Base-by-base conservation (phyloP, 1,140 invertebrate species). In the Drosophila serrata region DNA sequence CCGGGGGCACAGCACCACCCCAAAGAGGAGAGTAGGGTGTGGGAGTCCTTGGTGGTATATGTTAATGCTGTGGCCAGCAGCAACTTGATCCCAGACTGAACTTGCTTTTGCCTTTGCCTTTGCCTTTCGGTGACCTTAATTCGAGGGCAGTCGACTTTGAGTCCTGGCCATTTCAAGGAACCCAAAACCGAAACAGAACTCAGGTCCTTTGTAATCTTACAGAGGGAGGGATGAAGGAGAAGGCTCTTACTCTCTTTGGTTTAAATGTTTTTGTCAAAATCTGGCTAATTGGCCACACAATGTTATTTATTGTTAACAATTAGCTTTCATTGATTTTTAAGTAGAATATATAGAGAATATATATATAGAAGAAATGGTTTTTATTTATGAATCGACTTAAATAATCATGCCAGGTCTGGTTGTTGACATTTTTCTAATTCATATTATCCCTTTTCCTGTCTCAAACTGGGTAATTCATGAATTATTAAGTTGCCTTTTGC, bases 1-100 rank as follows among this genome's bases (percentile, higher is more conserved):
- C 61, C 46, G 48, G 62, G 48, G 31, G 61, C 7, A 7, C 11
- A 31, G 33, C 6, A n/a, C 9, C n/a, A n/a, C 22, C 4, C 11
- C 13, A 15, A 13, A 12, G 17, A 2, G 37, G 8, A 13, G 27
- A 17, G 19, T 11, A 3, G 24, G 35, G 7, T 12, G 29, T 13
- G 7, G 40, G 12, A 17, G 35, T 48, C 31, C 37, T 61, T 27
- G 51, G 37, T 13, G 35, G 35, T 51, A n/a, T 42, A 48, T 72
- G 42, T 39, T 72, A 39, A 70, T 72, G 65, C 33, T 59, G 42
- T 70, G 55, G 33, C 43, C 40, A 39, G 15, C 24, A 24, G 24
- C 24, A 24, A 24, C 24, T 24, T 24, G 24, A 33, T 33, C 33
- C 40, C 67, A 46, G 45, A 9, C 45, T 46, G 22, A 24, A 46